Conservation (phyloP, 2,797 vertebrate genomes). For the Pangasius djambal region DNA sequence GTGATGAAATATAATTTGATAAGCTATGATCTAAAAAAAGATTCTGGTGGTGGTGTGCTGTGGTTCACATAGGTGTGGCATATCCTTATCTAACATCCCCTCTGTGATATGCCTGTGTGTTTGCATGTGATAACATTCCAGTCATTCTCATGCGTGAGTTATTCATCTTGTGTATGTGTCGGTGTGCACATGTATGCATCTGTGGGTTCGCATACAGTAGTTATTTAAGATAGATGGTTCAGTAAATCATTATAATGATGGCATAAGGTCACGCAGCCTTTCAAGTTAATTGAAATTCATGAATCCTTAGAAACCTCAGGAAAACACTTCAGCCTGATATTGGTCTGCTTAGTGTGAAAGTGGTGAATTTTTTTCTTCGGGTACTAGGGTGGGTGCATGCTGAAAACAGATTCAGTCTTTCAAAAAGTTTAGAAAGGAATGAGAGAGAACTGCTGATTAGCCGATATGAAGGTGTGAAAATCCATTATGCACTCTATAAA, state of each 20-base stretch:
- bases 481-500: not conserved
- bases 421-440: not conserved
- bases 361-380: not conserved
- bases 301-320: slow-evolving; percentile 28
- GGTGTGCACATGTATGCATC: not conserved
- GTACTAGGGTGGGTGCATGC: not conserved
- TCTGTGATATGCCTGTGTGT: slow-evolving; percentile 23
- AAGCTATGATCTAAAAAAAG: not conserved
- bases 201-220: not conserved
- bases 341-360: not conserved
- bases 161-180: slow-evolving; percentile 43
- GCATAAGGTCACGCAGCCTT: not conserved
- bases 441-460: not conserved
- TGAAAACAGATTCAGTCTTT: not conserved
- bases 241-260: slow-evolving; percentile 26
- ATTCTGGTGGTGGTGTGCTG: slow-evolving; percentile 5
- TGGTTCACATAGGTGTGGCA: slow-evolving; percentile 49
- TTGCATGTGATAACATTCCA: slow-evolving; percentile 59
- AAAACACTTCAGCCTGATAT: slow-evolving; percentile 23
- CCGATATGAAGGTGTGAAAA: slow-evolving; percentile 12
- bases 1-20: not conserved
- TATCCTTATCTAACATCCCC: slow-evolving; percentile 44
- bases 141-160: slow-evolving; percentile 46
- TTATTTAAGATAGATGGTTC: not conserved
- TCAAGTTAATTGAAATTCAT: not conserved